Conservation (phyloP, 2,888 invertebrate genomes). For the Hypselothyrea guttata region DNA sequence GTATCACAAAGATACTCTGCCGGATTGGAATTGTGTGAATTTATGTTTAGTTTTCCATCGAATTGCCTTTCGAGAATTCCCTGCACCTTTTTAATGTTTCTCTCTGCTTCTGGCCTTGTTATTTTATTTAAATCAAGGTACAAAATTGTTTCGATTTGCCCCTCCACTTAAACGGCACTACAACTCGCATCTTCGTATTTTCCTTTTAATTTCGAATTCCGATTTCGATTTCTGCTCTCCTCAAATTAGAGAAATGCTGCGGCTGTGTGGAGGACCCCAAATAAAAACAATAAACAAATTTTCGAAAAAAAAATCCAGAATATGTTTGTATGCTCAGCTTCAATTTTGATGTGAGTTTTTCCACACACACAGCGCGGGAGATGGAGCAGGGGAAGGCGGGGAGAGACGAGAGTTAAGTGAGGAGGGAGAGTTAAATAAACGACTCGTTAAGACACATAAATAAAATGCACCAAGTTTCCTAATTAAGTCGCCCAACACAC, state of each 20-base stretch:
- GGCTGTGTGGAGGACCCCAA: slow-evolving; percentile 55
- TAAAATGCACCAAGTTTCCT: slow-evolving; percentile 70
- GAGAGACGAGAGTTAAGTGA: slow-evolving; percentile 8
- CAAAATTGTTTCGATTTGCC: slow-evolving; percentile 60
- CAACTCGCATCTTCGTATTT: slow-evolving; percentile 14
- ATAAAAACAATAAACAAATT: slow-evolving; percentile 77
- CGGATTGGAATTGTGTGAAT: slow-evolving; percentile 41
- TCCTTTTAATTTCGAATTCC: slow-evolving; percentile 57
- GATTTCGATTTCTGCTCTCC: slow-evolving; percentile 10
- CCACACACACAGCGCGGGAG: background rate
- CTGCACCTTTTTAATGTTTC: slow-evolving; percentile 5
- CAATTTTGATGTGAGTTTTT: slow-evolving; percentile 50
- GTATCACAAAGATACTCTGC: background rate
- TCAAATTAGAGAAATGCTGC: slow-evolving; percentile 57
- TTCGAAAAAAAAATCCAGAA: slow-evolving; percentile 71
- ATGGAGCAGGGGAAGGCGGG: slow-evolving; percentile 7
- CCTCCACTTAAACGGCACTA: slow-evolving; percentile 16
- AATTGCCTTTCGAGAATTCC: slow-evolving; percentile 28
- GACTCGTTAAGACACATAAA: slow-evolving; percentile 78
- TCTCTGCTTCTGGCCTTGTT: slow-evolving; percentile 46
- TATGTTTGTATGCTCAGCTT: slow-evolving; percentile 62
- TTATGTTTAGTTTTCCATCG: slow-evolving; percentile 71
- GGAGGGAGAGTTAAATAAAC: slow-evolving; percentile 67
- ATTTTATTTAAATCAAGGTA: slow-evolving; percentile 76
- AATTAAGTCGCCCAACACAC: slow-evolving; percentile 69